These are phyloP conservation scores for Coregonus sp. DNA, from an alignment of 2,797 vertebrate species.

Conservation along the genomic window DNA sequence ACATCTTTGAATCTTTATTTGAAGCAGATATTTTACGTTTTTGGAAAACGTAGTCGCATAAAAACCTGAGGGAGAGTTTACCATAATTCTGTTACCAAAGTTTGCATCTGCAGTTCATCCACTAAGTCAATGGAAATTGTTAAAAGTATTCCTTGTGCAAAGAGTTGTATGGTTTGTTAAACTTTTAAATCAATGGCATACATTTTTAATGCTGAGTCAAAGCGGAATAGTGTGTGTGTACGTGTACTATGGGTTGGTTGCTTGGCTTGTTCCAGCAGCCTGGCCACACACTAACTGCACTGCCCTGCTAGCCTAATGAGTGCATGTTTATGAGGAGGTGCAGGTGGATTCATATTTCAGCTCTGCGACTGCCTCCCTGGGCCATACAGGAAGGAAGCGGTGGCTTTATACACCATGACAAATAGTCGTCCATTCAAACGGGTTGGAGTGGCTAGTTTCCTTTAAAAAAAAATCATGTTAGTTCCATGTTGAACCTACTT, in stretches of 20 bases:
- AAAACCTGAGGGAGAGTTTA: too few relatives aligned
- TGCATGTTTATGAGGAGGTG: constrained; percentile 63
- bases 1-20: too few relatives aligned
- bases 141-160: too few relatives aligned
- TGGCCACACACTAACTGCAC: constrained; percentile 23
- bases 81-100: too few relatives aligned
- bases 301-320: constrained; percentile 61
- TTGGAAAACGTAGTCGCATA: too few relatives aligned
- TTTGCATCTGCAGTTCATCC: too few relatives aligned
- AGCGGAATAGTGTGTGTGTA: constrained; percentile 12
- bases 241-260: constrained; percentile 42
- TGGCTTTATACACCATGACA: constrained; percentile 66
- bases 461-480: constrained; percentile 48
- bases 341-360: constrained; percentile 65
- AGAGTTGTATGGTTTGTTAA: too few relatives aligned
- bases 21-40: too few relatives aligned
- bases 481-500: constrained; percentile 70
- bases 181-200: too few relatives aligned
- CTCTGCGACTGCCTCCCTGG: constrained; percentile 27
- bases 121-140: too few relatives aligned
- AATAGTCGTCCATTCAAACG: constrained; percentile 57
- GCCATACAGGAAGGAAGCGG: constrained; percentile 38
- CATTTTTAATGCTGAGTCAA: too few relatives aligned
- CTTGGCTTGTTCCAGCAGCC: constrained; percentile 58
- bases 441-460: constrained; percentile 61